A percentile compares a stretch with the other conserved stretches of the same genome.
These are phyloP conservation scores for Porphyrio hochstetteri DNA, from an alignment of 2,113 vertebrate genomes.

Conservation along the genomic window DNA sequence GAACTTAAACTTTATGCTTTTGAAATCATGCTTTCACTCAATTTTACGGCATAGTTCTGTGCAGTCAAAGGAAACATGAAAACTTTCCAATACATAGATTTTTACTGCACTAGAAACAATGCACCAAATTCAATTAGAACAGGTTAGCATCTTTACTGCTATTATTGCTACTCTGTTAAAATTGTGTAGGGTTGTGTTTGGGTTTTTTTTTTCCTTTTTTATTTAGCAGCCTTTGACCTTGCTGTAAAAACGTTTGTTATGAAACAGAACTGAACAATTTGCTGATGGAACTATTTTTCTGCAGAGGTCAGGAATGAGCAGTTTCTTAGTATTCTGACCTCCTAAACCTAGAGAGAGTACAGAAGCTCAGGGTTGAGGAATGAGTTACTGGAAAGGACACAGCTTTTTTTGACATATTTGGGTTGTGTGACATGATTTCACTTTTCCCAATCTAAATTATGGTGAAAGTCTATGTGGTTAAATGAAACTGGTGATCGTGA, in stretches of 20 bases:
- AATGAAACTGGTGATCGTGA: not conserved
- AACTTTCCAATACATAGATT: not conserved
- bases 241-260: not conserved
- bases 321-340: not conserved
- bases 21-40: constrained; percentile 2
- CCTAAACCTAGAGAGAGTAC: not conserved
- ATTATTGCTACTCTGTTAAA: not conserved
- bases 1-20: not conserved
- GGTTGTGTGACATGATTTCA: not conserved
- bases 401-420: not conserved
- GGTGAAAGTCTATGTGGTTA: not conserved
- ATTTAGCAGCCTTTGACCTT: not conserved
- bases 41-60: not conserved
- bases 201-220: not conserved
- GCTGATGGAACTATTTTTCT: not conserved
- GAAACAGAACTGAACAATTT: not conserved
- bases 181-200: not conserved
- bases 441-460: not conserved
- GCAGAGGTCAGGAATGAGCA: not conserved
- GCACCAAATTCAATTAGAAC: not conserved
- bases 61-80: not conserved
- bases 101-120: not conserved
- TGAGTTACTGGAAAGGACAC: not conserved
- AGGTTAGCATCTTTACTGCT: not conserved
- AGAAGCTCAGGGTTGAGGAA: not conserved